phyloP scores from a whole-genome alignment of 2,888 invertebrate species.

The Thereva nobilitata region DNA sequence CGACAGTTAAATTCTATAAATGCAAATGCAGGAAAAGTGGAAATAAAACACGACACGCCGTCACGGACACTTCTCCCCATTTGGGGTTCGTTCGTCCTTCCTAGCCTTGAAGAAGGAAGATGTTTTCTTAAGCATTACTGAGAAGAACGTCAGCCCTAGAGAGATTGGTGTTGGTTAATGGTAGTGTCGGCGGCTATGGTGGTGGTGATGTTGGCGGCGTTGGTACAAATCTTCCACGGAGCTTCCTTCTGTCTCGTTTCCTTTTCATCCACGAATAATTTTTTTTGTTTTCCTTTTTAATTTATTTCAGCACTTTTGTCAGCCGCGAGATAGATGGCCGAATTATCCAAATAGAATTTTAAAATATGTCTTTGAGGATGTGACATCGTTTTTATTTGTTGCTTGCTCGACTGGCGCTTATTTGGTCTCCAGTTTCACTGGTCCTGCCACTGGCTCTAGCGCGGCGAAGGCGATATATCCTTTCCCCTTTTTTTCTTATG shows the following conservation, averaged over 20 bases:
- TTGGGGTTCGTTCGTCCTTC: no score
- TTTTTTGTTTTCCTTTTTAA: conserved; percentile 32
- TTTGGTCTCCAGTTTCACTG: conserved; percentile 21
- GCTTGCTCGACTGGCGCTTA: conserved; percentile 6
- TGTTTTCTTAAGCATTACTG: no score
- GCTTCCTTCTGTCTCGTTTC: conserved; percentile 6
- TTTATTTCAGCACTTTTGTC: conserved; percentile 40
- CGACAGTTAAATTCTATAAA: no score
- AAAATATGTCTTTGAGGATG: conserved; percentile 38
- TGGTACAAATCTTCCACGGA: conserved; percentile 9
- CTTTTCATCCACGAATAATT: conserved; percentile 1
- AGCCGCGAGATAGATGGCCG: conserved; percentile 41
- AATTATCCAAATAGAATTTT: conserved; percentile 43
- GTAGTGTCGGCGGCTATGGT: conserved; percentile 8
- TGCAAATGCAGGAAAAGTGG: no score
- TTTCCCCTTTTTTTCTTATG: conserved; percentile 27
- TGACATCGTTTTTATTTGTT: conserved; percentile 17
- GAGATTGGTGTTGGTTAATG: not conserved
- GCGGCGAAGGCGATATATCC: conserved; percentile 12
- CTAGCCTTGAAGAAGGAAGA: no score
- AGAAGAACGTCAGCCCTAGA: conserved; percentile 5
- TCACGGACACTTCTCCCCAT: no score
- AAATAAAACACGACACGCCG: no score
- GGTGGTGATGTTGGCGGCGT: conserved; percentile 3
- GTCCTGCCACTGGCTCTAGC: not conserved